Evolutionary conservation across 2,113 vertebrate genomes (phyloP), one percentile per base, ranked within the genome.

Genomic region (Sisor rabdophorus): DNA sequence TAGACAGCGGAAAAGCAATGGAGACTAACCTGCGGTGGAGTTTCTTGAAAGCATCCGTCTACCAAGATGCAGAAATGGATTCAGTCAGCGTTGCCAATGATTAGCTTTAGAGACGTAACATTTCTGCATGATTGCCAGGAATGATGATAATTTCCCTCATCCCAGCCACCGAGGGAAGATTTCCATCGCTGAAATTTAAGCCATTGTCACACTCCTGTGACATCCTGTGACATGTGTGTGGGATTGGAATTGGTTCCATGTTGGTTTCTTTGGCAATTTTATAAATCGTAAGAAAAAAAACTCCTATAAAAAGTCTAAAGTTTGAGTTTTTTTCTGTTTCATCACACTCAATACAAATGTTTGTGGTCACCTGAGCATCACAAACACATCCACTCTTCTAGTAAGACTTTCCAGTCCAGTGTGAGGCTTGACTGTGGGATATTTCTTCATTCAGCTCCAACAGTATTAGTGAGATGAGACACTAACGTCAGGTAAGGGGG

Each of bases 71-170:
- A 2, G 6, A 58, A 47, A 19, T n/a, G n/a, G 69, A 59, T 54
- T 50, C 69, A 54, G 28, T 17, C 28, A 11, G 58, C 32, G 40
- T 16, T 36, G 64, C 67, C 11, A 52, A 36, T 50, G 60, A 32
- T 71, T 64, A 20, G 36, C 71, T 74, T 54, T 40, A 20, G 79
- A 60, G 75, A 22, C 16, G 22, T 16, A 9, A n/a, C 58, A 58
- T 71, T 61, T 79, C 44, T 15, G 24, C 67, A 79, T 24, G 76
- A 30, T n/a, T 75, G 72, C 40, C n/a, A 58, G 64, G 13, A 47
- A 63, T 71, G 26, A 61, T 65, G 71, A 79, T 72, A 44, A 79
- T 76, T 68, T 54, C 53, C 74, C 75, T 58, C 22, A 1, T 75
- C 59, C 16, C 1, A 58, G 0, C 0, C 32, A 13, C 20, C 15